Conservation (phyloP, 1,140 invertebrate species). For the Amyelois transitella region DNA sequence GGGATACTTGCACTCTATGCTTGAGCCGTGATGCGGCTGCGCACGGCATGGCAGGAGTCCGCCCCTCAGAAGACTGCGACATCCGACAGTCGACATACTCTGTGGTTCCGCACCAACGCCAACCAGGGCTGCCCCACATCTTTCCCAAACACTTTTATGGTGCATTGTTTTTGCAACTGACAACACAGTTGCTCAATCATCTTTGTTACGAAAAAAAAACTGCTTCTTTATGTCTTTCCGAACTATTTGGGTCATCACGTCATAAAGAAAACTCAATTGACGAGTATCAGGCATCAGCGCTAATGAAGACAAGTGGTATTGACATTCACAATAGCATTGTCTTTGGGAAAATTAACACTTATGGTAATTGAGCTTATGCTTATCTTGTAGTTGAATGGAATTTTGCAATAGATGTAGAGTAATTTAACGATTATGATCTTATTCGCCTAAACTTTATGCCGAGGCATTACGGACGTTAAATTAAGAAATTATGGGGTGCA, state of each 20-base stretch:
- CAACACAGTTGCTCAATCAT: constrained; percentile 34
- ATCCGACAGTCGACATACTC: constrained; percentile 28
- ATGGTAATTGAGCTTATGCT: background rate
- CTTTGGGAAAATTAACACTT: background rate
- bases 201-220: constrained; percentile 34
- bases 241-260: constrained; percentile 8
- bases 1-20: constrained; percentile 59
- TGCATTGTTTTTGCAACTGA: constrained; percentile 43
- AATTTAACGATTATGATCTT: too few species aligned
- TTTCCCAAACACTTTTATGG: constrained; percentile 42
- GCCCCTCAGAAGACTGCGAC: constrained; percentile 17
- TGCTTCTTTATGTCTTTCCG: constrained; percentile 20
- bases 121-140: constrained; percentile 50
- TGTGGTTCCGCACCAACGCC: constrained; percentile 29
- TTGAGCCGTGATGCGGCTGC: constrained; percentile 41
- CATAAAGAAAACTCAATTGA: constrained; percentile 13
- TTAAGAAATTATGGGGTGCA: too few species aligned
- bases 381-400: background rate
- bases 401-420: too few species aligned
- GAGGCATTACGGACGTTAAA: too few species aligned
- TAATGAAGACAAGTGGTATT: background rate
- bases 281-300: background rate
- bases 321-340: constrained; percentile 1
- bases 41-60: constrained; percentile 52
- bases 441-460: too few species aligned